Percentiles rank a stretch among this genome's conserved stretches.
Evolutionary conservation across 23 tunicate species (phyloP).

Genomic region (Ascidia mentula): DNA sequence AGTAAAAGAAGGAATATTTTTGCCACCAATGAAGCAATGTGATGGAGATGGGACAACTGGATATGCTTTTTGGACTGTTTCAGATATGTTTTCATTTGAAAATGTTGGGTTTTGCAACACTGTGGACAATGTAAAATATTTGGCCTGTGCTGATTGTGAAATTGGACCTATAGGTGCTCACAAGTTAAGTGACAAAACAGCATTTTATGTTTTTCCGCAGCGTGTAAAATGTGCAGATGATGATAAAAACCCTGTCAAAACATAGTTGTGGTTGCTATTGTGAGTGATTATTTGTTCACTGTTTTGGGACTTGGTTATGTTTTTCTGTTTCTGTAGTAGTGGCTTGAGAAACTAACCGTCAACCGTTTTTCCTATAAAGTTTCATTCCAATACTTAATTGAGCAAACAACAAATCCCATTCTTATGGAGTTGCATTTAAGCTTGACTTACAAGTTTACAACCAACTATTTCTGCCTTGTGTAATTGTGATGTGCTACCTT

Average conservation of each 20-base stretch:
- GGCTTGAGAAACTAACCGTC: no score
- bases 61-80: conserved; percentile 69
- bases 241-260: background rate
- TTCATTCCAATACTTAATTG: no score
- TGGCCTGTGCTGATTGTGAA: conserved; percentile 97
- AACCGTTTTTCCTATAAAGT: no score
- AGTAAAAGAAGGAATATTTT: conserved; percentile 49
- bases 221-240: conserved; percentile 30
- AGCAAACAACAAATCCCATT: no score
- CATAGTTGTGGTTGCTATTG: no score
- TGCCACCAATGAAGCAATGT: conserved; percentile 62
- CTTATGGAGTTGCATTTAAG: no score
- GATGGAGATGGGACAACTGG: conserved; percentile 33
- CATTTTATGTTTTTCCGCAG: conserved; percentile 51
- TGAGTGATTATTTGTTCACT: no score
- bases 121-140: conserved; percentile 59
- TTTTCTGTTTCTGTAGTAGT: no score
- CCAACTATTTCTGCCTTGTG: no score
- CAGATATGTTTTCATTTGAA: conserved; percentile 90
- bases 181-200: conserved; percentile 34
- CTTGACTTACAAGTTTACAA: no score
- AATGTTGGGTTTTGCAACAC: conserved; percentile 97
- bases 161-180: conserved; percentile 94
- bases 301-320: no score
- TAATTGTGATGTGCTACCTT: no score